phyloP scores from a whole-genome alignment of 92 coral and sea anemone genomes.

The Muricea muricata region DNA sequence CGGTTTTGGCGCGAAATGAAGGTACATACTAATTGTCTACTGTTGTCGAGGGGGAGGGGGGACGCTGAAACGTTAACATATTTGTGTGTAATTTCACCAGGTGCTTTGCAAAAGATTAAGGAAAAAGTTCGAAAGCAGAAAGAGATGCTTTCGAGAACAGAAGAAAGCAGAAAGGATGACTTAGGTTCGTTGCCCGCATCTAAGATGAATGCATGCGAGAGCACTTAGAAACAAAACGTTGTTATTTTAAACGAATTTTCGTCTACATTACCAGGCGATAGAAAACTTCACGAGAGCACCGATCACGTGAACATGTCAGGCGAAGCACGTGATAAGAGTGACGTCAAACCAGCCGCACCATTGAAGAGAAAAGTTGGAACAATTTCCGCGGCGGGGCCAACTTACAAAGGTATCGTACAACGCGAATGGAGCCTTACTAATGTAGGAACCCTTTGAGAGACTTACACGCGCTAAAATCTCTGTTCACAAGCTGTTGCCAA shows the following conservation, averaged over 20 bases:
- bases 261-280: background rate
- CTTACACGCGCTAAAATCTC: no score
- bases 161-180: background rate
- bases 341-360: constrained; percentile 52
- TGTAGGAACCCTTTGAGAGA: no score
- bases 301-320: background rate
- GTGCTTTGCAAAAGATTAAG: constrained; percentile 38
- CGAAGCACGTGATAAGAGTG: constrained; percentile 24
- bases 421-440: no score
- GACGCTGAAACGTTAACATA: no score
- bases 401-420: constrained; percentile 76
- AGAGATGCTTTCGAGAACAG: constrained; percentile 24
- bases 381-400: constrained; percentile 81
- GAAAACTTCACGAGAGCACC: constrained; percentile 19
- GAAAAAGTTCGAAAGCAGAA: constrained; percentile 43
- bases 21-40: background rate
- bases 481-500: no score
- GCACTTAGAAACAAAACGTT: no score
- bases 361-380: constrained; percentile 88
- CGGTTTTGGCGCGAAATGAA: constrained; percentile 38
- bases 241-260: background rate
- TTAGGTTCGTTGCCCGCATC: background rate
- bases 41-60: no score
- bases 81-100: no score
- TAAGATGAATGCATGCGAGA: no score